These are phyloP conservation scores for Xenus cinereus DNA, from an alignment of 2,113 vertebrate genomes.

Conservation along the genomic window DNA sequence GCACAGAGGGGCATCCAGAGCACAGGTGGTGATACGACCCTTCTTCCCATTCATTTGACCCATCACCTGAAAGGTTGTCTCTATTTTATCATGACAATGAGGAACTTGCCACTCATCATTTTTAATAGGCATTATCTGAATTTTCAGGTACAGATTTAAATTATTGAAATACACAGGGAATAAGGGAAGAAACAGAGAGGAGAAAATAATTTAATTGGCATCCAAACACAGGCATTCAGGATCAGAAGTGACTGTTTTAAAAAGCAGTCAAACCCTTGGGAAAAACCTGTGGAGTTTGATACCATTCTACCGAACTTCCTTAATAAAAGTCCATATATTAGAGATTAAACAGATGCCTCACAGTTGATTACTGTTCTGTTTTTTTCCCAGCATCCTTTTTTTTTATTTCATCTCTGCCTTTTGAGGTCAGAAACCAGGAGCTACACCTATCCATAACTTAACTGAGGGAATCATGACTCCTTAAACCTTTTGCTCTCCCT, in stretches of 20 bases:
- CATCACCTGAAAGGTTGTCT: neutral
- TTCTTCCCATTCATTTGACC: neutral
- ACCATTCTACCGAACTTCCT: neutral
- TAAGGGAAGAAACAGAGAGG: neutral
- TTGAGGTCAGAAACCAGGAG: neutral
- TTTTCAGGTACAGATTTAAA: neutral
- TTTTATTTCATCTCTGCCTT: neutral
- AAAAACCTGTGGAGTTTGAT: neutral
- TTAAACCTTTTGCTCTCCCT: neutral
- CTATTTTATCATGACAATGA: neutral
- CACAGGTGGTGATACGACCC: accelerated
- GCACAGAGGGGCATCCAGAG: neutral
- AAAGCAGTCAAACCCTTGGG: neutral
- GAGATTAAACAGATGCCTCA: neutral
- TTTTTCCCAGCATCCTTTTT: neutral
- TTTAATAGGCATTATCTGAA: neutral
- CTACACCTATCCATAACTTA: neutral
- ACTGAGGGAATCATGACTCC: neutral
- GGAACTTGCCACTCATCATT: neutral
- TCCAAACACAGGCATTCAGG: neutral
- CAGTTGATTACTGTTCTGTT: neutral
- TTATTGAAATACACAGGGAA: neutral
- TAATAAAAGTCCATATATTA: neutral
- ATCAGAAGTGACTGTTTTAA: neutral
- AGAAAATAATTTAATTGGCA: neutral